Conservation (phyloP, 2,888 invertebrate species). For the Lumbricus terrestris region DNA sequence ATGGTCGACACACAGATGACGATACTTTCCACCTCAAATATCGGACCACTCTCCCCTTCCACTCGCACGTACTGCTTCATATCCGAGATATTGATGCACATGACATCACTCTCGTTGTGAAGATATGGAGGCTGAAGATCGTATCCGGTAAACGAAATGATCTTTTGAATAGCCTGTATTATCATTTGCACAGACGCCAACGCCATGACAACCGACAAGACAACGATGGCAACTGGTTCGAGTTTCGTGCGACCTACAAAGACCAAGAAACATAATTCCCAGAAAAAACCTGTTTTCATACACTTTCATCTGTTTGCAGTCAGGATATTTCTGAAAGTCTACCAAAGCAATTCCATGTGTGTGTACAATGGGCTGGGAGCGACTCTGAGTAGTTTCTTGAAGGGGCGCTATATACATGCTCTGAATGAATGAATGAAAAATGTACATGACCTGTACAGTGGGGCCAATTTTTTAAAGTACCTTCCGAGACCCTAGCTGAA, state of each 20-base stretch:
- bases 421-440: too few relatives aligned
- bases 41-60: constrained; percentile 39
- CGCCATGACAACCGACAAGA: constrained; percentile 57
- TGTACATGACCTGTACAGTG: neutral
- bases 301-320: neutral
- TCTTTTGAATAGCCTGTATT: constrained; percentile 55
- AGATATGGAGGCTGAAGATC: constrained; percentile 31
- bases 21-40: constrained; percentile 47
- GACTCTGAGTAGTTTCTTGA: too few relatives aligned
- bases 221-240: constrained; percentile 56
- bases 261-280: neutral
- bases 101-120: constrained; percentile 21
- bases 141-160: constrained; percentile 40
- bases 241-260: constrained; percentile 50
- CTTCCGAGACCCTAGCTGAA: neutral
- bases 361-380: too few relatives aligned
- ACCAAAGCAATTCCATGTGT: too few relatives aligned
- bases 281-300: neutral
- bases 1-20: constrained; percentile 50
- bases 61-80: constrained; percentile 21
- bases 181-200: constrained; percentile 56
- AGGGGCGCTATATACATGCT: too few relatives aligned
- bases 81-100: constrained; percentile 30
- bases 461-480: neutral
- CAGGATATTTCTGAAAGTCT: neutral